Conservation (phyloP, 2,888 invertebrate species). For the Chelonus formosanus region DNA sequence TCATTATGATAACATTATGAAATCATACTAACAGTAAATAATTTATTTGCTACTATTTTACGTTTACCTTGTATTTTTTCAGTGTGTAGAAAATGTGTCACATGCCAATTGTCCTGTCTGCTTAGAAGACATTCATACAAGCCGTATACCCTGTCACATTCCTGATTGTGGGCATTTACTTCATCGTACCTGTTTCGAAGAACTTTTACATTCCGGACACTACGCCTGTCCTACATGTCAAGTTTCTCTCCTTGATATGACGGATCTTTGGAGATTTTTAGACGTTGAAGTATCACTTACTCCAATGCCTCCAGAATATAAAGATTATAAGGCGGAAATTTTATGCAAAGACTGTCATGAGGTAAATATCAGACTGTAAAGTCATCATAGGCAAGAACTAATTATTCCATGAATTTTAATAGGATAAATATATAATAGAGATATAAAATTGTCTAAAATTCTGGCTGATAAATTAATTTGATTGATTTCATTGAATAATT, state of each 20-base stretch:
- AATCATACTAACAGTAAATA: no score
- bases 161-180: conserved; percentile 89
- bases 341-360: conserved; percentile 93
- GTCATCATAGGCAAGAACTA: no score
- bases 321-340: conserved; percentile 81
- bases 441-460: no score
- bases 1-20: no score
- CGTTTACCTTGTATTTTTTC: conserved; percentile 48
- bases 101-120: conserved; percentile 90
- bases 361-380: conserved; percentile 65
- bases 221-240: conserved; percentile 91
- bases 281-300: conserved; percentile 84
- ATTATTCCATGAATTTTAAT: no score
- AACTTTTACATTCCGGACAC: conserved; percentile 78
- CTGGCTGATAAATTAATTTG: background rate
- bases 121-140: conserved; percentile 90
- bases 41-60: no score
- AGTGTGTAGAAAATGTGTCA: conserved; percentile 92
- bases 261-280: conserved; percentile 81
- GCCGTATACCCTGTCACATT: conserved; percentile 87
- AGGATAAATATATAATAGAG: no score
- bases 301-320: conserved; percentile 86
- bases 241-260: conserved; percentile 88
- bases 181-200: conserved; percentile 86
- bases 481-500: conserved; percentile 17